Base-by-base conservation (phyloP, 2,797 vertebrate genomes). In the Sciurus carolinensis region DNA sequence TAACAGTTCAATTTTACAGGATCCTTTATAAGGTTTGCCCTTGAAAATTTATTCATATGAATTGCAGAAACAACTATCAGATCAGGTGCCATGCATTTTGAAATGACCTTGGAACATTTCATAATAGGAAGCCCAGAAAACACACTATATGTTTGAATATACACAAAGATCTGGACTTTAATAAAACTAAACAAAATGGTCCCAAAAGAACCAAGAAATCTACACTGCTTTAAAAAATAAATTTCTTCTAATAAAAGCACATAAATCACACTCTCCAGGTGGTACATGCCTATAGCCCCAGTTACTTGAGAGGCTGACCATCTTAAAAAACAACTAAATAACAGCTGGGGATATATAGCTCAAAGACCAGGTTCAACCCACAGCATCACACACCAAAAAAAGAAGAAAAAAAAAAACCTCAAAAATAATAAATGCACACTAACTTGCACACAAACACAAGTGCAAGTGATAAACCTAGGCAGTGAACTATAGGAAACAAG, bases 171-270 rank as follows among this genome's bases (percentile, higher is more conserved):
- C 30, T 81, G 81, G 71, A 81, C 20, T 47, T 75, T 44, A 79
- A 75, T 90, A 93, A 90, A 76, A 85, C 36, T 85, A n/a, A 71
- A 77, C 20, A 7, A 85, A 80, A 54, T 67, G 67, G 30, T 72
- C 67, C 73, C 54, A 50, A 91, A 80, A 69, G 24, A 82, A 82
- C 22, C 77, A 76, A 90, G 18, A 76, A 67, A 90, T 39, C 26
- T 62, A 30, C 1, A 69, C 17, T 42, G 1, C 15, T 69, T 80
- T 57, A 9, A 95, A 92, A 82, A 91, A 84, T 24, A 71, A n/a
- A 24, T 24, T 22, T 59, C 57, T 59, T 22, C 22, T 59, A 24
- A 59, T 59, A 59, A 59, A 59, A 59, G 8, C 57, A 59, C 7
- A 24, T 59, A 59, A 9, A 59, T 59, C 22, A 59, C 22, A 59